These are phyloP conservation scores for Genyomyrus donnyi DNA, from an alignment of 2,113 vertebrate genomes.

Conservation along the genomic window DNA sequence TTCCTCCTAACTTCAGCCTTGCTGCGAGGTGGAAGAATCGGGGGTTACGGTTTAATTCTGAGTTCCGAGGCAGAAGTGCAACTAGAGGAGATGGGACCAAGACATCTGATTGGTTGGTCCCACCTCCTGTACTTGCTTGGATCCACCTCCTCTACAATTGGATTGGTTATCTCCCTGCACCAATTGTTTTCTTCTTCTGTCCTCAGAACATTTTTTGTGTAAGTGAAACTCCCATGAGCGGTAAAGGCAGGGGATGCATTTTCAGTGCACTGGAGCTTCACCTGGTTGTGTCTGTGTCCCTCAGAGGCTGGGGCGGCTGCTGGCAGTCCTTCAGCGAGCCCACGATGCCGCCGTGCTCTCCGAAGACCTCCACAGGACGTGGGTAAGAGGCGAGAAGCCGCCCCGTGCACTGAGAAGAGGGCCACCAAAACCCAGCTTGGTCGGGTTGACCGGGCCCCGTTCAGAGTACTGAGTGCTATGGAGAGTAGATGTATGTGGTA, in stretches of 20 bases:
- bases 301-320: constrained; percentile 73
- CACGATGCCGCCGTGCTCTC: constrained; percentile 66
- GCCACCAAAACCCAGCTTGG: background rate
- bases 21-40: background rate
- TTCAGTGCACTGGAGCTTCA: background rate
- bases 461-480: background rate
- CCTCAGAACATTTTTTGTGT: background rate
- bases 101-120: no score
- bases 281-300: constrained; percentile 26
- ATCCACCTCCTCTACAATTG: no score
- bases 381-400: constrained; percentile 64
- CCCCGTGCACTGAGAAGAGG: background rate
- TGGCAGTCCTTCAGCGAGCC: constrained; percentile 64
- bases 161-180: no score
- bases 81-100: no score
- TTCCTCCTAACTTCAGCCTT: background rate
- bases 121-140: no score
- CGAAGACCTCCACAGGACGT: constrained; percentile 74
- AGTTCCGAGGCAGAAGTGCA: background rate
- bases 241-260: background rate
- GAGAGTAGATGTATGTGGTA: background rate
- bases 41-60: background rate
- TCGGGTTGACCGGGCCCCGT: background rate
- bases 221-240: no score
- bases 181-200: no score